These are phyloP conservation scores for Drosophila aldrichi DNA, from an alignment of 2,888 invertebrate species.

Conservation along the genomic window DNA sequence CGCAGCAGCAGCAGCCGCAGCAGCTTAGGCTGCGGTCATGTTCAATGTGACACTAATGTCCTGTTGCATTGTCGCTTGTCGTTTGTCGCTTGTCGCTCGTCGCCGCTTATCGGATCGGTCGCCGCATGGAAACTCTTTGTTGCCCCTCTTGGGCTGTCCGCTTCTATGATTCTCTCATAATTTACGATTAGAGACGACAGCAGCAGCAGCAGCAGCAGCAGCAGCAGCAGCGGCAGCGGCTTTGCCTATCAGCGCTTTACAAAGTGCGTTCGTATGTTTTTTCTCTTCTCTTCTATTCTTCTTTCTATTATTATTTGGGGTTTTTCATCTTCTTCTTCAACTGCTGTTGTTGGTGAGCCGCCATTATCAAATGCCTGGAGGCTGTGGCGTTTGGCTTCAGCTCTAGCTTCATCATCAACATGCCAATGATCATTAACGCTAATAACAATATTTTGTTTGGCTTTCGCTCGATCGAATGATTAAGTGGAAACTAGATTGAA, in stretches of 20 bases:
- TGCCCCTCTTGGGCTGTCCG: constrained; percentile 25
- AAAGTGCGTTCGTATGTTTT: constrained; percentile 67
- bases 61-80: constrained; percentile 72
- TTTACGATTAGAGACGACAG: constrained; percentile 62
- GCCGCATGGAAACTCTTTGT: constrained; percentile 37
- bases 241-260: constrained; percentile 49
- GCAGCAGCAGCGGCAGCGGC: constrained; percentile 10
- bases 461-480: constrained; percentile 70
- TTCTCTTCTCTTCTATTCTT: constrained; percentile 6
- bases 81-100: constrained; percentile 33
- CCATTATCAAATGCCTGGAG: constrained; percentile 48
- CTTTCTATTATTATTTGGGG: constrained; percentile 4
- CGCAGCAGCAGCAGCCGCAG: constrained; percentile 18
- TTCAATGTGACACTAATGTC: constrained; percentile 79
- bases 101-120: constrained; percentile 57
- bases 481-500: constrained; percentile 63
- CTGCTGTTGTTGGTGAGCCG: background rate
- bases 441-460: constrained; percentile 72
- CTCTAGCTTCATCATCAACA: constrained; percentile 3
- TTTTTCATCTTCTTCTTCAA: background rate
- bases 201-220: background rate
- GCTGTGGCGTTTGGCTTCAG: constrained; percentile 3
- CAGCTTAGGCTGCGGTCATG: constrained; percentile 64
- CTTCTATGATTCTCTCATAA: constrained; percentile 65
- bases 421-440: constrained; percentile 24